phyloP scores from a whole-genome alignment of 2,888 invertebrate genomes.

The Invenusta paracnida region DNA sequence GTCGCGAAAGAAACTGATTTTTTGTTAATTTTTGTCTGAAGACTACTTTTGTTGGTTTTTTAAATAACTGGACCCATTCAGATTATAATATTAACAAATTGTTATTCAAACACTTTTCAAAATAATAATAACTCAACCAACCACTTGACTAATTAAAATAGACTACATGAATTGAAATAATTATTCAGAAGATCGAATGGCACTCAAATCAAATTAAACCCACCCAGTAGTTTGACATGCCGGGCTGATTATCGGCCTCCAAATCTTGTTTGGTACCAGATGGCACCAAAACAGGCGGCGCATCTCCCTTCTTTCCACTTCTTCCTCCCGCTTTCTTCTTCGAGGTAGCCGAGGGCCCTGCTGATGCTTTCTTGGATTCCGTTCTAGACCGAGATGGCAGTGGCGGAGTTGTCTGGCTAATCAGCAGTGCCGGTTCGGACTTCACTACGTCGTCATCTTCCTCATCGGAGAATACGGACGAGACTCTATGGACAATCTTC shows the following conservation, averaged over 20 bases:
- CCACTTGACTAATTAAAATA: too few species aligned
- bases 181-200: too few species aligned
- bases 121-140: too few species aligned
- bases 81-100: too few species aligned
- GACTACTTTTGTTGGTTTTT: too few species aligned
- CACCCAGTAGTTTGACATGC: background rate
- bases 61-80: too few species aligned
- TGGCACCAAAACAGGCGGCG: background rate
- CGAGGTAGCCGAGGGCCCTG: background rate
- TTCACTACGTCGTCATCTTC: background rate
- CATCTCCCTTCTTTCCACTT: background rate
- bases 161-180: too few species aligned
- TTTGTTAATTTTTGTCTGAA: too few species aligned
- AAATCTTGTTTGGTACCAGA: background rate
- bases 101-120: too few species aligned
- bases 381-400: background rate
- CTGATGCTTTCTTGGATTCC: too few species aligned
- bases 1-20: too few species aligned
- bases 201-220: too few species aligned
- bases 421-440: background rate
- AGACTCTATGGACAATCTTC: background rate
- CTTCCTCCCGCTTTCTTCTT: background rate
- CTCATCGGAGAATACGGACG: background rate
- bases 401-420: background rate
- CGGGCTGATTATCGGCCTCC: background rate